Percentiles rank a stretch among this genome's conserved stretches.
phyloP scores from a whole-genome alignment of 2,888 invertebrate species.

The Melanostoma mellinum region DNA sequence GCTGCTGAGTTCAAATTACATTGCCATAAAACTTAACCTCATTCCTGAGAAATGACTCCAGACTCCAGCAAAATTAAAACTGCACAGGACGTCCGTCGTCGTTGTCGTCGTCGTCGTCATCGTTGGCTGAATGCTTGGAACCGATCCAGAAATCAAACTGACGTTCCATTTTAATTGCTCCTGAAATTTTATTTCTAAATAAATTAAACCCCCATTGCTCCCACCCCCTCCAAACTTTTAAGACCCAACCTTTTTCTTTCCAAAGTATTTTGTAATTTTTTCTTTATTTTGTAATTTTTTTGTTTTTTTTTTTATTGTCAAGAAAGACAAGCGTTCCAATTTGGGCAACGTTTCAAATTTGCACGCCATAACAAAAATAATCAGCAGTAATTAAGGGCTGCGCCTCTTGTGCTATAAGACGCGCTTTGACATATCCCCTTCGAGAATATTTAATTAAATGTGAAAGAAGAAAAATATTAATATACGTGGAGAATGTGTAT shows the following conservation, averaged over 20 bases:
- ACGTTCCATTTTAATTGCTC: slow-evolving; percentile 66
- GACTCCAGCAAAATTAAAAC: slow-evolving; percentile 31
- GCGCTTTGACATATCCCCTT: slow-evolving; percentile 62
- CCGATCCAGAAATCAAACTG: slow-evolving; percentile 53
- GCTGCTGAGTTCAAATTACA: slow-evolving; percentile 42
- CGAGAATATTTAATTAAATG: slow-evolving; percentile 67
- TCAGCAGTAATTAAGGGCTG: slow-evolving; percentile 63
- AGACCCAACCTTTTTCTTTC: background rate
- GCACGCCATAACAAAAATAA: slow-evolving; percentile 64
- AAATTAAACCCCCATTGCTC: slow-evolving; percentile 41
- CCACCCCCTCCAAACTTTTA: slow-evolving; percentile 31
- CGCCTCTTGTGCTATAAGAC: slow-evolving; percentile 37
- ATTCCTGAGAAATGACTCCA: slow-evolving; percentile 39
- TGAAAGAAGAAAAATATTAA: slow-evolving; percentile 63
- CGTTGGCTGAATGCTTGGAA: slow-evolving; percentile 30
- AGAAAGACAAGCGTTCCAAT: slow-evolving; percentile 29
- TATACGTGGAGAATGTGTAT: slow-evolving; percentile 9
- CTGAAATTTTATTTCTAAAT: slow-evolving; percentile 67
- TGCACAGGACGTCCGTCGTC: slow-evolving; percentile 29
- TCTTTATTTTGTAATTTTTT: too few relatives aligned
- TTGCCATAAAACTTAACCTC: slow-evolving; percentile 60
- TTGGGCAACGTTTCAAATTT: slow-evolving; percentile 69
- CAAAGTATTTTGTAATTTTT: too few relatives aligned
- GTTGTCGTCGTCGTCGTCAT: background rate
- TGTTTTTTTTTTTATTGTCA: slow-evolving; percentile 8